Evolutionary conservation across 2,113 vertebrate species (phyloP).

Genomic region (Vombatus ursinus): DNA sequence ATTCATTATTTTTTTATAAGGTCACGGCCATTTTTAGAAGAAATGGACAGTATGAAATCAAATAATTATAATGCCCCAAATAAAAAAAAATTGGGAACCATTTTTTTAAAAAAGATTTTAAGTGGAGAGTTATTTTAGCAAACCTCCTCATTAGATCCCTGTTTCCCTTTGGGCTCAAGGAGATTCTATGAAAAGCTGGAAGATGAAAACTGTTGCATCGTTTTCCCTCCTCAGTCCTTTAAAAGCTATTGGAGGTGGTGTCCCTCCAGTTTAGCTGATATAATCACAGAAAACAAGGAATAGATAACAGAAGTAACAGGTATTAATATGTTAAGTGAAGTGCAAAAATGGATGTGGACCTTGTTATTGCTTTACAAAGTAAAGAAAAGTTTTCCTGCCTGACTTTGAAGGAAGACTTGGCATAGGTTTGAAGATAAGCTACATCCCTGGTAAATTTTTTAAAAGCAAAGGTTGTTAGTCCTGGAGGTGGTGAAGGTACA

Average conservation of each 20-base stretch:
- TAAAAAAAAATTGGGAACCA: conserved; percentile 27
- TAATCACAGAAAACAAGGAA: background rate
- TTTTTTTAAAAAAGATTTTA: conserved; percentile 3
- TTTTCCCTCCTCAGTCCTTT: background rate
- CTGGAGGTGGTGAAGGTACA: background rate
- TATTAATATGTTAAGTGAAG: background rate
- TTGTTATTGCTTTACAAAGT: background rate
- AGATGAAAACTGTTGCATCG: background rate
- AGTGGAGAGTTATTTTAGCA: background rate
- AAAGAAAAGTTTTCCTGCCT: background rate
- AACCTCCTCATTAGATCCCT: background rate
- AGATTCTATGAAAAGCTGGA: background rate
- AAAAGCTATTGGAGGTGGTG: background rate
- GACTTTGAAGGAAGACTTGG: background rate
- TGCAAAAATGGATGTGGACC: background rate
- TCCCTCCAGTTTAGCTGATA: background rate
- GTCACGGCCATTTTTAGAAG: background rate
- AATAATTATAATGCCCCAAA: conserved; percentile 24
- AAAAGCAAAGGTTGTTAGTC: background rate
- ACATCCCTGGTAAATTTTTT: background rate
- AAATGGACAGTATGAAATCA: conserved; percentile 17
- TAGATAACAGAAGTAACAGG: background rate
- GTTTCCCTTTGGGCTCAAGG: background rate
- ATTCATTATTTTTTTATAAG: background rate
- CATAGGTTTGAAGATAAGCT: background rate